Percentiles rank a stretch among this genome's conserved stretches.
Evolutionary conservation across 1,140 invertebrate species (phyloP).

Genomic region (Aethina tumida): DNA sequence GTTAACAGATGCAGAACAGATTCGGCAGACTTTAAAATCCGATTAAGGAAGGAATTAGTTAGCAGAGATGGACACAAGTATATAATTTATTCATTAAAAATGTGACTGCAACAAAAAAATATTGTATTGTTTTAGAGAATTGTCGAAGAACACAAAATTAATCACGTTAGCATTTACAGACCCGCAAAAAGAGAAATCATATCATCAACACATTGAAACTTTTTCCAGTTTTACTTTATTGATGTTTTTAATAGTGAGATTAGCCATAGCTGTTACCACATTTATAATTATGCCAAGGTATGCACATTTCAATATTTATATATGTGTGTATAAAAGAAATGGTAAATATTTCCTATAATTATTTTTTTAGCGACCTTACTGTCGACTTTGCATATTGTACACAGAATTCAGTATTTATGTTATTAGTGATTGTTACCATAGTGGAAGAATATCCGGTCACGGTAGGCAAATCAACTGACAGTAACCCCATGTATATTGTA

Average conservation of each 20-base stretch:
- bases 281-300: conserved; percentile 46
- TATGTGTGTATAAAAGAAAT: not conserved
- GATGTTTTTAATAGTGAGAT: conserved; percentile 50
- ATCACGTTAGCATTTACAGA: conserved; percentile 58
- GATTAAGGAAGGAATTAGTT: conserved; percentile 71
- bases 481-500: conserved; percentile 1
- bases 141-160: conserved; percentile 56
- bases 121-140: conserved; percentile 40
- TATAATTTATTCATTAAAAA: conserved; percentile 23
- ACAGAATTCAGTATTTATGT: conserved; percentile 20
- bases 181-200: conserved; percentile 51
- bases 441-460: conserved; percentile 17
- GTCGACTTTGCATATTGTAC: conserved; percentile 17
- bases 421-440: conserved; percentile 19
- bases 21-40: conserved; percentile 59
- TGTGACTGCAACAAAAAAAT: conserved; percentile 5
- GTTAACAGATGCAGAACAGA: conserved; percentile 42
- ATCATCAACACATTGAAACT: conserved; percentile 51
- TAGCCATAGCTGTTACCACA: conserved; percentile 46
- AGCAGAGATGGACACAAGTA: conserved; percentile 69
- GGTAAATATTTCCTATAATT: conserved; percentile 1
- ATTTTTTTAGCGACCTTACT: conserved; percentile 19
- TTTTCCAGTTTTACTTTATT: conserved; percentile 53
- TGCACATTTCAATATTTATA: conserved; percentile 10
- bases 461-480: conserved; percentile 9